These are phyloP conservation scores for Marmota flaviventris DNA, from an alignment of 2,113 vertebrate species.

Conservation along the genomic window DNA sequence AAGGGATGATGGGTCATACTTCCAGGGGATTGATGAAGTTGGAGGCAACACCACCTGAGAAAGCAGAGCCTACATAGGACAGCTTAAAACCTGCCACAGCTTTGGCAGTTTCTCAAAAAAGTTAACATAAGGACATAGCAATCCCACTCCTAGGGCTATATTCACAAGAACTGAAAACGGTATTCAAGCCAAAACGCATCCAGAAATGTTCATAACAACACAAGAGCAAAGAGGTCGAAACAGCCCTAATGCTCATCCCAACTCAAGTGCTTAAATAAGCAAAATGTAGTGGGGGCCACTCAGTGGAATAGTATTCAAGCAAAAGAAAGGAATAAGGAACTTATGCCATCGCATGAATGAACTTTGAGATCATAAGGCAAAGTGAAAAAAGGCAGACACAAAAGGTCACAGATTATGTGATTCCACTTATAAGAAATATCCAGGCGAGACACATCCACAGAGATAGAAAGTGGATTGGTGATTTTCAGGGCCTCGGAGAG, in stretches of 20 bases:
- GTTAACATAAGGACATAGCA: neutral
- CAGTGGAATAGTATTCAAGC: neutral
- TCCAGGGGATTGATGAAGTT: neutral
- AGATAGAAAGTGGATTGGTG: neutral
- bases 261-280: neutral
- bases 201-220: neutral
- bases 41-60: neutral
- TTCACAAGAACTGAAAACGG: neutral
- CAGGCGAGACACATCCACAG: neutral
- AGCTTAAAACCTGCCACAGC: constrained; percentile 61
- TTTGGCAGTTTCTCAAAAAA: neutral
- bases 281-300: neutral
- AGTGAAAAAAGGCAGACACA: neutral
- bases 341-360: neutral
- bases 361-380: neutral
- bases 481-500: neutral
- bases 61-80: neutral
- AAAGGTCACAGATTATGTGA: neutral
- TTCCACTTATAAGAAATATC: neutral
- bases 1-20: neutral
- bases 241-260: neutral
- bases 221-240: neutral
- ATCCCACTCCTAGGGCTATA: neutral
- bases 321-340: neutral
- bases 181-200: neutral